phyloP scores from a whole-genome alignment of 2,113 vertebrate genomes.

The Himantopus leucocephalus region DNA sequence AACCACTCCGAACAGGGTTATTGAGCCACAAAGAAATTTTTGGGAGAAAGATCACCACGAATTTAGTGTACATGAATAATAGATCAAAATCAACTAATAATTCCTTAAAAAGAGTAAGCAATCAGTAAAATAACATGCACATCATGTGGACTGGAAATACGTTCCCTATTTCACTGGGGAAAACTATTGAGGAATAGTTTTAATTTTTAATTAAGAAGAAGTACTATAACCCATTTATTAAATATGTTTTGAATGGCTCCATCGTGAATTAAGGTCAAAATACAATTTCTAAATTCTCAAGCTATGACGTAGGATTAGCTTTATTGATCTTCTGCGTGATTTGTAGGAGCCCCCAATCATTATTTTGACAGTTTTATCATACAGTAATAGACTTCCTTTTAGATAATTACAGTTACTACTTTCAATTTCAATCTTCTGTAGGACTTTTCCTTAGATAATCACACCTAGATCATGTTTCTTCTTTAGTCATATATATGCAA shows the following conservation, averaged over 20 bases:
- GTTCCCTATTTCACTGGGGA: background rate
- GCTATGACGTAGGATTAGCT: constrained; percentile 66
- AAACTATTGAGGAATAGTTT: constrained; percentile 7
- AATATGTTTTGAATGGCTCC: constrained; percentile 53
- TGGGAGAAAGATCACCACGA: background rate
- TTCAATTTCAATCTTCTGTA: constrained; percentile 60
- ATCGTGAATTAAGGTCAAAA: constrained; percentile 63
- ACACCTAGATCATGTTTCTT: constrained; percentile 45
- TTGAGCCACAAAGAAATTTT: background rate
- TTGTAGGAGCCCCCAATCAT: constrained; percentile 70
- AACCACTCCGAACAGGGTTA: background rate
- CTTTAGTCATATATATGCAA: constrained; percentile 50
- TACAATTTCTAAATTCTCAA: constrained; percentile 73
- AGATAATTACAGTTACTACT: constrained; percentile 68
- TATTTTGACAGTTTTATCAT: constrained; percentile 80
- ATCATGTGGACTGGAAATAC: background rate
- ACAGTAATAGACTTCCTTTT: constrained; percentile 73
- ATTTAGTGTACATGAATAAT: background rate
- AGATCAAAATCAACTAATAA: background rate
- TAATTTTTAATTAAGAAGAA: constrained; percentile 30
- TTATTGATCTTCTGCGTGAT: constrained; percentile 72
- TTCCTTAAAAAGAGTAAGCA: background rate
- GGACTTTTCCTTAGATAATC: constrained; percentile 56
- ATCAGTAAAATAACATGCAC: background rate
- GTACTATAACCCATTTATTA: constrained; percentile 46